These are phyloP conservation scores for Psophia crepitans DNA, from an alignment of 2,113 vertebrate species.

Conservation along the genomic window DNA sequence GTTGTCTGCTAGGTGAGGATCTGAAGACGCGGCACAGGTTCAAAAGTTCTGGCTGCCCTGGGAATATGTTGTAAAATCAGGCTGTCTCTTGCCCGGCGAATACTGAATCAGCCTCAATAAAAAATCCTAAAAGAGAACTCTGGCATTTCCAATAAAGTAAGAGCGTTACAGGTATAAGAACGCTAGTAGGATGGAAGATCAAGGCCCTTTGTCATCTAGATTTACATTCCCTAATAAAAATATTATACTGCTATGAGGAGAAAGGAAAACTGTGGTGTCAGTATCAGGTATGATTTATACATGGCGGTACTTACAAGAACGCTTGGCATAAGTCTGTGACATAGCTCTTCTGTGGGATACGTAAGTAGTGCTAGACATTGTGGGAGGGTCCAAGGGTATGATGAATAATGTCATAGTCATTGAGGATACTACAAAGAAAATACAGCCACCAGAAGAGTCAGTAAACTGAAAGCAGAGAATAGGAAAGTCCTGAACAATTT, in stretches of 20 bases:
- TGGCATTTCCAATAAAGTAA: not conserved
- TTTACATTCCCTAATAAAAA: slow-evolving; percentile 30
- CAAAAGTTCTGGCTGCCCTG: not conserved
- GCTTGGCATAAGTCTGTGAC: not conserved
- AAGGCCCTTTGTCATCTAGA: not conserved
- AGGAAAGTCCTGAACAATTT: not conserved
- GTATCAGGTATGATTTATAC: not conserved
- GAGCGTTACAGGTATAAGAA: not conserved
- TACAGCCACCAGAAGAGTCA: not conserved
- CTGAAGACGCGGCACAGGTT: not conserved
- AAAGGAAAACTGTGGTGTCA: not conserved
- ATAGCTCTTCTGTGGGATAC: not conserved
- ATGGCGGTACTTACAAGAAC: not conserved
- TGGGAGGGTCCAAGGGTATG: not conserved
- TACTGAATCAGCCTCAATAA: slow-evolving; percentile 1
- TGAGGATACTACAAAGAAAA: not conserved
- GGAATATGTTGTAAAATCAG: not conserved
- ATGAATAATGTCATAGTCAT: not conserved
- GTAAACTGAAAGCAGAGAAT: not conserved
- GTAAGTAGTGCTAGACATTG: rapidly evolving
- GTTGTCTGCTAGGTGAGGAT: not conserved
- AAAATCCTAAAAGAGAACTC: not conserved
- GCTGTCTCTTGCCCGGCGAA: not conserved
- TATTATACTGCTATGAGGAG: not conserved
- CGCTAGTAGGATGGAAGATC: not conserved